Percentiles rank a stretch among this genome's conserved stretches.
These are phyloP conservation scores for Drosophila jambulina DNA, from an alignment of 1,140 invertebrate genomes.

Conservation along the genomic window DNA sequence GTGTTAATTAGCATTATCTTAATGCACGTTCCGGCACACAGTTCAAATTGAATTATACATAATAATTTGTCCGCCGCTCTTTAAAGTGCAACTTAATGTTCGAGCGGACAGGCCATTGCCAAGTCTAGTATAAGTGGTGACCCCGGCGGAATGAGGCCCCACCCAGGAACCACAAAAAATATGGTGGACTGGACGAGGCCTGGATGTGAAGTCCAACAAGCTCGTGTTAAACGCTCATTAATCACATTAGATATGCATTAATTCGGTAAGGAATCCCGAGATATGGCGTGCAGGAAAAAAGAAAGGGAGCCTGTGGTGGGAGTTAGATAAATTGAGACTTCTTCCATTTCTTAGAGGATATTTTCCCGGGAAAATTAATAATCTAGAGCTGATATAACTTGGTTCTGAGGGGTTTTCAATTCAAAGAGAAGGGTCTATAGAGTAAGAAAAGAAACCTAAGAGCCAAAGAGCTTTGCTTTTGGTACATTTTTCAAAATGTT, in stretches of 20 bases:
- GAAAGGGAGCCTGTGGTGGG: not conserved
- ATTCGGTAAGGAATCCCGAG: slow-evolving; percentile 48
- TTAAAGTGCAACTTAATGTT: slow-evolving; percentile 81
- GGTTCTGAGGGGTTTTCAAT: not conserved
- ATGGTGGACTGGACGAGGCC: not conserved
- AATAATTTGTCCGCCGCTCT: slow-evolving; percentile 80
- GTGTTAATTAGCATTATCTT: slow-evolving; percentile 83
- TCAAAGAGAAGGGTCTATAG: not conserved
- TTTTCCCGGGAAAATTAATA: slow-evolving; percentile 12
- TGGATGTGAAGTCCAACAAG: slow-evolving; percentile 28
- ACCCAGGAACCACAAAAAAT: slow-evolving; percentile 21
- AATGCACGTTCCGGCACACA: slow-evolving; percentile 82
- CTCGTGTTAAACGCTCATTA: slow-evolving; percentile 81
- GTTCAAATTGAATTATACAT: slow-evolving; percentile 84
- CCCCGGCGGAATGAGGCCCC: slow-evolving; percentile 7
- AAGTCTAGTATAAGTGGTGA: slow-evolving; percentile 28
- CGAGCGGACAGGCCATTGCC: slow-evolving; percentile 25
- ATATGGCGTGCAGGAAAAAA: slow-evolving; percentile 5
- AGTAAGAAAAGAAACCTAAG: not conserved
- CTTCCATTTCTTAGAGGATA: slow-evolving; percentile 13
- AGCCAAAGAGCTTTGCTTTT: not conserved
- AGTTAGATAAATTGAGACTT: slow-evolving; percentile 16
- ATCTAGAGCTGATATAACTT: not conserved
- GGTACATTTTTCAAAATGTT: not conserved
- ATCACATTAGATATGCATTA: slow-evolving; percentile 83